These are phyloP conservation scores for Pentamera pediparva DNA, from an alignment of 53 echinoderm and acorn worm species.

Conservation along the genomic window DNA sequence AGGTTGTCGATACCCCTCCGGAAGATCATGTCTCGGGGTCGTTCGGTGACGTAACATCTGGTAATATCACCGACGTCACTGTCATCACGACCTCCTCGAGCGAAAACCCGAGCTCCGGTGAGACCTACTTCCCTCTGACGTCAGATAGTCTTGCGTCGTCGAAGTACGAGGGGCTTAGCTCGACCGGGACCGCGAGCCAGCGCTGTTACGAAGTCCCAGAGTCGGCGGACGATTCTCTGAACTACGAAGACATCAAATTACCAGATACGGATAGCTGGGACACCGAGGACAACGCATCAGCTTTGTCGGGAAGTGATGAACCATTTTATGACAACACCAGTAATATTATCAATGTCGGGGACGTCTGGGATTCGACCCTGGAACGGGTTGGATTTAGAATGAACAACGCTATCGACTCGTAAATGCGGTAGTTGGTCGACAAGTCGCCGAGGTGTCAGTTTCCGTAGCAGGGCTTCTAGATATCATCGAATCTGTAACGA, in stretches of 20 bases:
- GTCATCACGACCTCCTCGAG: constrained; percentile 5
- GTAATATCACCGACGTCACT: constrained; percentile 9
- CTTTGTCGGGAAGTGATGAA: not conserved
- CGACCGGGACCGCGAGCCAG: not conserved
- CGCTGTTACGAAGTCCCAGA: not conserved
- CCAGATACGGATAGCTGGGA: constrained; percentile 16
- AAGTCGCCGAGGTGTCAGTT: too few relatives aligned
- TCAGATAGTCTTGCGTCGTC: constrained; percentile 7
- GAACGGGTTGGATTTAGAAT: too few relatives aligned
- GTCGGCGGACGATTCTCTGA: not conserved
- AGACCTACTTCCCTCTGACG: constrained; percentile 4
- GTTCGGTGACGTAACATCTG: too few relatives aligned
- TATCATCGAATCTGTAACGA: too few relatives aligned
- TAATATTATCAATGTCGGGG: too few relatives aligned
- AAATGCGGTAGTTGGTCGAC: too few relatives aligned
- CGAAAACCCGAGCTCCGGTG: not conserved
- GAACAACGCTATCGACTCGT: too few relatives aligned
- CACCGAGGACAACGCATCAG: not conserved
- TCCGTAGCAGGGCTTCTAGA: too few relatives aligned
- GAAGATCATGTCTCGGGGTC: too few relatives aligned
- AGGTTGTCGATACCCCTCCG: not conserved
- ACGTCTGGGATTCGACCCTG: too few relatives aligned
- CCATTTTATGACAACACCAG: constrained; percentile 18
- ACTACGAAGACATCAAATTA: constrained; percentile 8
- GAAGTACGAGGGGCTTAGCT: constrained; percentile 26